Evolutionary conservation across 2,797 vertebrate species (phyloP).

Genomic region (Sebastes oblongus): DNA sequence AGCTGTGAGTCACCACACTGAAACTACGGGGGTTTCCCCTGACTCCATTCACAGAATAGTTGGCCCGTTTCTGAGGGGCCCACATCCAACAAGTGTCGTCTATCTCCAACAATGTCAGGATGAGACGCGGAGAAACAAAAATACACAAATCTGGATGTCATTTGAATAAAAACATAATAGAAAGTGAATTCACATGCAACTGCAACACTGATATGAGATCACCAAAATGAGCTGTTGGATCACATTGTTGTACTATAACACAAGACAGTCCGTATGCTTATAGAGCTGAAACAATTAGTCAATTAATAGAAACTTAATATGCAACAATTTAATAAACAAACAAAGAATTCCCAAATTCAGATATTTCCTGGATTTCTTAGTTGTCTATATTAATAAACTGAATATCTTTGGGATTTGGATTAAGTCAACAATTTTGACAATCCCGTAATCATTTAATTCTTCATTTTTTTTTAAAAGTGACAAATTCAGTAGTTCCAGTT

Average conservation of each 20-base stretch:
- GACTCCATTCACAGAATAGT: slow-evolving; percentile 72
- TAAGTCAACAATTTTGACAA: background rate
- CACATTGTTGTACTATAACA: background rate
- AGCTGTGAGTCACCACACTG: slow-evolving; percentile 74
- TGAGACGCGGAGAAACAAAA: slow-evolving; percentile 5
- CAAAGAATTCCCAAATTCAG: background rate
- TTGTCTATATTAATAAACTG: background rate
- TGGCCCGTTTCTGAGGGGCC: slow-evolving; percentile 58
- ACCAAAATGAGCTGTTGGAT: background rate
- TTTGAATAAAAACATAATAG: background rate
- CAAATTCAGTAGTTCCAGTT: background rate
- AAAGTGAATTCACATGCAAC: background rate
- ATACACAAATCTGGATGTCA: slow-evolving; percentile 14
- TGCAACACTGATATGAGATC: background rate
- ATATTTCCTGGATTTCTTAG: background rate
- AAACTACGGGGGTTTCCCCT: slow-evolving; percentile 77
- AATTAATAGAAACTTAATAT: background rate
- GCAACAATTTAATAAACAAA: background rate
- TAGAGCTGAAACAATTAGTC: background rate
- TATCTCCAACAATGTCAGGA: slow-evolving; percentile 53
- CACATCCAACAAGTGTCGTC: slow-evolving; percentile 47
- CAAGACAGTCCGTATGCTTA: background rate
- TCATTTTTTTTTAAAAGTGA: background rate
- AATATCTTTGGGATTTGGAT: background rate
- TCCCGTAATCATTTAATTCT: background rate